A percentile compares a stretch with the other conserved stretches of the same genome.
These are phyloP conservation scores for Selene dorsalis DNA, from an alignment of 2,797 vertebrate species.

Conservation along the genomic window DNA sequence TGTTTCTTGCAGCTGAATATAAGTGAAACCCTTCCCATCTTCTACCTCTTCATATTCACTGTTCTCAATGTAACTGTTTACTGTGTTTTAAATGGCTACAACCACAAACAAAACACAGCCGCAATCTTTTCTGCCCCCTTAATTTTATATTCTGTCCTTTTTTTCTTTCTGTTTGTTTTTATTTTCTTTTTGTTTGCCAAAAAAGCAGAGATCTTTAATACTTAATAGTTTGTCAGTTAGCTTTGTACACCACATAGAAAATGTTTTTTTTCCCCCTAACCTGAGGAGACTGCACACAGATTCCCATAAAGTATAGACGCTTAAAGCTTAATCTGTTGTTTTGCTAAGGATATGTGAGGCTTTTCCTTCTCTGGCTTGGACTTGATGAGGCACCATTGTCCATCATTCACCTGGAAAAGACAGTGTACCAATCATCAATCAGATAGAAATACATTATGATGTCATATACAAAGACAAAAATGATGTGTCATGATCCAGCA, in stretches of 20 bases:
- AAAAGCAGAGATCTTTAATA: constrained; percentile 7
- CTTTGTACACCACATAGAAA: background rate
- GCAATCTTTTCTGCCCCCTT: background rate
- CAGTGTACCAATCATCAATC: too few relatives aligned
- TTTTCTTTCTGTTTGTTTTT: background rate
- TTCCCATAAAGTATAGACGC: background rate
- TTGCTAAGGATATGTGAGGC: background rate
- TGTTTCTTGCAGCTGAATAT: constrained; percentile 56
- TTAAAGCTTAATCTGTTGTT: constrained; percentile 15
- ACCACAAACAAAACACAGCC: constrained; percentile 10
- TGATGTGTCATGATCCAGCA: constrained; percentile 7
- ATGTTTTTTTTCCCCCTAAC: background rate
- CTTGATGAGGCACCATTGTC: background rate
- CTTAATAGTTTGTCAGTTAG: constrained; percentile 19
- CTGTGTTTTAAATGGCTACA: constrained; percentile 19
- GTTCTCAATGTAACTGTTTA: constrained; percentile 21
- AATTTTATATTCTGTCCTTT: background rate
- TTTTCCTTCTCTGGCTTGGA: background rate
- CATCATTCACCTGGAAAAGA: background rate
- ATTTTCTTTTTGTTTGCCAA: constrained; percentile 11
- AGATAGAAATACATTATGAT: too few relatives aligned
- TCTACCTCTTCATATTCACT: constrained; percentile 11
- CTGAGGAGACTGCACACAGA: too few relatives aligned
- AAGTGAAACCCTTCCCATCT: constrained; percentile 53
- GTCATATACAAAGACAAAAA: constrained; percentile 21